Evolutionary conservation across 2,797 vertebrate genomes (phyloP).

Genomic region (Sebastes steindachneri): DNA sequence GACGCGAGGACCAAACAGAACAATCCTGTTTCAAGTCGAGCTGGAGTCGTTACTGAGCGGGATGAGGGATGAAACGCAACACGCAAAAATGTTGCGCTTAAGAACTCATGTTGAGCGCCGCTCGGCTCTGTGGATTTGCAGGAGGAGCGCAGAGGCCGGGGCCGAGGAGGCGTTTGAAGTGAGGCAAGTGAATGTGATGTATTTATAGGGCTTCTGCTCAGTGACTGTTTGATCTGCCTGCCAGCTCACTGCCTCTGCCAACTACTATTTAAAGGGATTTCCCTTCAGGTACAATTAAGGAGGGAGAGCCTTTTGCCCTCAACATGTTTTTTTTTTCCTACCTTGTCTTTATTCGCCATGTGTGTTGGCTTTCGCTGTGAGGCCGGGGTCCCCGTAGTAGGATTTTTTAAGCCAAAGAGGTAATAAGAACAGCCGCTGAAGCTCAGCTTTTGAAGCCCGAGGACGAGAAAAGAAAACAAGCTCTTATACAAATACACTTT

Average conservation of each 20-base stretch:
- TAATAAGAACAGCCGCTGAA: constrained; percentile 58
- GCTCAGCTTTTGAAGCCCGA: constrained; percentile 57
- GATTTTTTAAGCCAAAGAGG: constrained; percentile 66
- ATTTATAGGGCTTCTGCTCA: constrained; percentile 84
- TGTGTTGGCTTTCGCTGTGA: constrained; percentile 62
- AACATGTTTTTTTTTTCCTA: constrained; percentile 41
- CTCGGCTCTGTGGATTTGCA: constrained; percentile 20
- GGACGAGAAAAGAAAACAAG: constrained; percentile 78
- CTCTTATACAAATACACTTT: constrained; percentile 82
- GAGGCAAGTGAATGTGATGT: constrained; percentile 82
- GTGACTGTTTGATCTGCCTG: constrained; percentile 81
- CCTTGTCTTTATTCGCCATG: constrained; percentile 66
- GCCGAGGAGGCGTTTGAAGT: constrained; percentile 64
- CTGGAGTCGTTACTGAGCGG: not conserved
- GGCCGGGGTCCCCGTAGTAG: constrained; percentile 45
- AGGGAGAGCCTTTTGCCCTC: constrained; percentile 62
- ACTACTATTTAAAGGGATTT: constrained; percentile 85
- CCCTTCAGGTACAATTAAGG: constrained; percentile 86
- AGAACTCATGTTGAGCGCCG: constrained; percentile 16
- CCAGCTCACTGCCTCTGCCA: constrained; percentile 80
- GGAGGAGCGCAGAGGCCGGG: constrained; percentile 26
- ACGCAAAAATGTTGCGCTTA: constrained; percentile 8
- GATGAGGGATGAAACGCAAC: not conserved
- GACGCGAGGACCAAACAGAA: constrained; percentile 24
- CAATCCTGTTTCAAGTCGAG: not conserved